phyloP scores from a whole-genome alignment of 2,113 vertebrate species.

The Campylomormyrus numenius region DNA sequence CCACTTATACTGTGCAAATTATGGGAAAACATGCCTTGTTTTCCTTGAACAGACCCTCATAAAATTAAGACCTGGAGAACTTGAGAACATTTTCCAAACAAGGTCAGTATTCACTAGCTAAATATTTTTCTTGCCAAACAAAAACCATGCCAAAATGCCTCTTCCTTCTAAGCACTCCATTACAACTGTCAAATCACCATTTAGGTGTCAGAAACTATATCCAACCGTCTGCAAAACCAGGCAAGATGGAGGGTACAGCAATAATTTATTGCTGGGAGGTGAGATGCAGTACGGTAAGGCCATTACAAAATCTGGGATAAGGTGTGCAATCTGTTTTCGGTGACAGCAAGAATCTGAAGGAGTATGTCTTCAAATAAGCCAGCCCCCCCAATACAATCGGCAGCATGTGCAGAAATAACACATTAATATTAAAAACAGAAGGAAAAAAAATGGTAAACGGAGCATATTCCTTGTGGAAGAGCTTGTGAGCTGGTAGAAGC shows the following conservation, averaged over 20 bases:
- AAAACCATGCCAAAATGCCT: background rate
- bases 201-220: background rate
- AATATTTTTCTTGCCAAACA: background rate
- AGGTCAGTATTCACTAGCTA: background rate
- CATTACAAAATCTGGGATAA: background rate
- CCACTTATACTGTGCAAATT: background rate
- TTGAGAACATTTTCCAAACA: background rate
- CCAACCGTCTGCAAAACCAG: background rate
- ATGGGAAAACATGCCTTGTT: background rate
- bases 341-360: background rate
- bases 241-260: background rate
- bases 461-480: background rate
- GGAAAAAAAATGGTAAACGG: background rate
- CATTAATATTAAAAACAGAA: background rate
- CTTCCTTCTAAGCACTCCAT: background rate
- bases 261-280: background rate
- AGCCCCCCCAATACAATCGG: background rate
- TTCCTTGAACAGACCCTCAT: background rate
- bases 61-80: background rate
- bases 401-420: constrained; percentile 1
- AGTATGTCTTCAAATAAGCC: background rate
- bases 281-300: background rate
- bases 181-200: background rate
- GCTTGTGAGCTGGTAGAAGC: constrained; percentile 4
- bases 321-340: background rate